Conservation (phyloP, 2,888 invertebrate species). For the Synanthedon tipuliformis region DNA sequence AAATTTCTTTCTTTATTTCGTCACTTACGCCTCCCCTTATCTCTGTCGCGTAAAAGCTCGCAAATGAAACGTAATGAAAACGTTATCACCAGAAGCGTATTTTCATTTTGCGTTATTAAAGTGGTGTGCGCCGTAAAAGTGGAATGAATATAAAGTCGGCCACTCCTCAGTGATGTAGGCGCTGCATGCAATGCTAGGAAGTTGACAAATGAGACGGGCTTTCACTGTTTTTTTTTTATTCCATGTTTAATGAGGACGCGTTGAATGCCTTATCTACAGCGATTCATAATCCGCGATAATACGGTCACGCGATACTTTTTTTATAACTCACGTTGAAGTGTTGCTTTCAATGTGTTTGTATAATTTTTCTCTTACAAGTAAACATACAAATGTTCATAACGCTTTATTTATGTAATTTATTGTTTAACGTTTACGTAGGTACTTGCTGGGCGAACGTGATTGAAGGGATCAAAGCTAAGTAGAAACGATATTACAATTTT, state of each 20-base stretch:
- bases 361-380: too few species aligned
- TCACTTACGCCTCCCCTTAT: conserved; percentile 7
- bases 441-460: too few species aligned
- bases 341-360: conserved; percentile 19
- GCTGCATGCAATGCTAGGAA: conserved; percentile 38
- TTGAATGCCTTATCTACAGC: conserved; percentile 45
- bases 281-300: conserved; percentile 43
- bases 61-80: conserved; percentile 22
- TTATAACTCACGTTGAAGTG: conserved; percentile 16
- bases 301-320: conserved; percentile 21
- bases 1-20: conserved; percentile 5
- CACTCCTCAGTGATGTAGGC: conserved; percentile 36
- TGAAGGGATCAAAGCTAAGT: too few species aligned
- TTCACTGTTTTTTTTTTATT: conserved; percentile 29
- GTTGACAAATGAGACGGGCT: conserved; percentile 56
- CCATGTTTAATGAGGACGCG: conserved; percentile 43
- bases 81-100: conserved; percentile 25
- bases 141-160: conserved; percentile 43
- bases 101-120: conserved; percentile 46
- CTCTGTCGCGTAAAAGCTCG: conserved; percentile 3
- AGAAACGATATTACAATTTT: too few species aligned
- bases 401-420: too few species aligned
- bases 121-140: conserved; percentile 28
- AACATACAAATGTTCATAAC: too few species aligned
- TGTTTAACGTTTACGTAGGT: too few species aligned